A percentile compares a stretch with the other conserved stretches of the same genome.
phyloP scores from a whole-genome alignment of 2,797 vertebrate genomes.

The Parauchenoglanis ngamensis region DNA sequence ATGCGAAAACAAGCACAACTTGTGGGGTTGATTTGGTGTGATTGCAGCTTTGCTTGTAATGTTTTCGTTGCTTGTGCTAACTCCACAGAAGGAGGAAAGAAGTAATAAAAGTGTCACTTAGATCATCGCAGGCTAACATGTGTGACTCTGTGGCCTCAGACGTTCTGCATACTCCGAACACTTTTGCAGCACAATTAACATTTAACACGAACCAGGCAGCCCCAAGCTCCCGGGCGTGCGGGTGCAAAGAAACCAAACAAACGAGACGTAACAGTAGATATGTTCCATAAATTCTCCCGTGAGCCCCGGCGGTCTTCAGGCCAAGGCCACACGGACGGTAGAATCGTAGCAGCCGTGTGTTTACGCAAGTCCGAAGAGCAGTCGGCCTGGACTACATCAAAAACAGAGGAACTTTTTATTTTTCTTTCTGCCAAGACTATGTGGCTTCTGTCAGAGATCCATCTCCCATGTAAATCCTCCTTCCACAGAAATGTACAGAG shows the following conservation, averaged over 20 bases:
- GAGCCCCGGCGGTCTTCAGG: conserved; percentile 15
- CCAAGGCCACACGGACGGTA: conserved; percentile 56
- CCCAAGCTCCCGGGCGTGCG: conserved; percentile 16
- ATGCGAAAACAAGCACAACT: conserved; percentile 16
- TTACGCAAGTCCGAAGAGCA: conserved; percentile 43
- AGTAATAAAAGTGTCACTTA: conserved; percentile 42
- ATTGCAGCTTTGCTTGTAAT: background rate
- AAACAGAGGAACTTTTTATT: conserved; percentile 38
- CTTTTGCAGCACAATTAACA: conserved; percentile 33
- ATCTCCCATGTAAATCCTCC: conserved; percentile 36
- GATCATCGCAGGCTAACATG: conserved; percentile 7
- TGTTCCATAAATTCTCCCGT: conserved; percentile 51
- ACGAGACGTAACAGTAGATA: conserved; percentile 51
- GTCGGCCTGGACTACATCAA: conserved; percentile 46
- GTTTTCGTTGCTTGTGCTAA: background rate
- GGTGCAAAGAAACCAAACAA: conserved; percentile 46
- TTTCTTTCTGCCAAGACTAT: conserved; percentile 37
- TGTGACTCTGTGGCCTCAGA: conserved; percentile 7
- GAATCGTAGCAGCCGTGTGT: conserved; percentile 47
- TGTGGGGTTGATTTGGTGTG: conserved; percentile 24
- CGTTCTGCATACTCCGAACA: conserved; percentile 6
- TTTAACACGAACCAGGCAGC: conserved; percentile 56
- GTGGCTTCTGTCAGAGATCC: conserved; percentile 49
- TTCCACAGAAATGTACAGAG: conserved; percentile 25
- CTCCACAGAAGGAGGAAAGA: conserved; percentile 14